These are phyloP conservation scores for Manacus vitellinus DNA, from an alignment of 2,113 vertebrate species.

Conservation along the genomic window DNA sequence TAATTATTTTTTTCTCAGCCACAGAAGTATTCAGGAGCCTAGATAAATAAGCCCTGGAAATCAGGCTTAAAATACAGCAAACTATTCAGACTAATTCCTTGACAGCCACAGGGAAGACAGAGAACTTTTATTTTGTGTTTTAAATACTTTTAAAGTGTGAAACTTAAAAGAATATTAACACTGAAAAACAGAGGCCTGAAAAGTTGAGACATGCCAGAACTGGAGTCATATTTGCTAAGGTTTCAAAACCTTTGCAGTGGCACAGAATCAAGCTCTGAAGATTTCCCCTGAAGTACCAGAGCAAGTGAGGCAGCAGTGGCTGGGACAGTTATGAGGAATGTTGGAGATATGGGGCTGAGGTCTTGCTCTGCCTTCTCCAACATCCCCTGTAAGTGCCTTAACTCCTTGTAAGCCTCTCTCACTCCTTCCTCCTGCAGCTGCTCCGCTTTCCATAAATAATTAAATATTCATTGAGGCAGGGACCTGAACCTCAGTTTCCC, in stretches of 20 bases:
- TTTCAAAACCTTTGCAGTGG: not conserved
- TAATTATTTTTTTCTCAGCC: not conserved
- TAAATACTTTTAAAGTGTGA: not conserved
- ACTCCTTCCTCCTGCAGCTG: not conserved
- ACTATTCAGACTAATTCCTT: not conserved
- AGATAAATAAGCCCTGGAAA: not conserved
- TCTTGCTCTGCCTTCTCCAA: not conserved
- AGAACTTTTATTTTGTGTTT: not conserved
- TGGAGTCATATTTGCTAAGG: not conserved
- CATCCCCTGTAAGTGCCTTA: not conserved
- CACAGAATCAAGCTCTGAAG: not conserved
- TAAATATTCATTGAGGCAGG: slow-evolving; percentile 13
- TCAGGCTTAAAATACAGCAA: not conserved
- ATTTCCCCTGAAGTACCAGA: not conserved
- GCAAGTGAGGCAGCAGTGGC: not conserved
- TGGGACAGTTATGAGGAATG: not conserved
- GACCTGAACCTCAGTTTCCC: slow-evolving; percentile 50
- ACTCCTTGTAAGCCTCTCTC: not conserved
- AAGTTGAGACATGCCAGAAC: not conserved
- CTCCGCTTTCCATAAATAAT: slow-evolving; percentile 32
- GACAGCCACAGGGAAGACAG: not conserved
- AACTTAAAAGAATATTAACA: not conserved
- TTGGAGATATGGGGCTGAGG: not conserved
- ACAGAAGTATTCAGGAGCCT: not conserved
- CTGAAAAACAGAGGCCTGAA: not conserved